Percentiles rank a stretch among this genome's conserved stretches.
These are phyloP conservation scores for Magallana nippona DNA, from an alignment of 2,888 invertebrate genomes.

Conservation along the genomic window DNA sequence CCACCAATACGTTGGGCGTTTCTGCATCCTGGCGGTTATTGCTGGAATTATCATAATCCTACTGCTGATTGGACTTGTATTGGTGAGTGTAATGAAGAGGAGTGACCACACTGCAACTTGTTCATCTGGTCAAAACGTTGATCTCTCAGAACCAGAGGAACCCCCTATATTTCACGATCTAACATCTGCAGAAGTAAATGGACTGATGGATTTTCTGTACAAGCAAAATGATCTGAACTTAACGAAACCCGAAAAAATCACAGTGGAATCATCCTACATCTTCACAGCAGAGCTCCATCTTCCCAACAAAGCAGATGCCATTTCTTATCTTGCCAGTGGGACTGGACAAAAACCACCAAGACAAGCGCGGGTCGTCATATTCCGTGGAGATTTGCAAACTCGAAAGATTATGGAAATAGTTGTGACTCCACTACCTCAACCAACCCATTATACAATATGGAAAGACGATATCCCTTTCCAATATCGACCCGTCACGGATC, in stretches of 20 bases:
- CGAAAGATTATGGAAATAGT: slow-evolving; percentile 67
- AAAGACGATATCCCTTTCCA: slow-evolving; percentile 59
- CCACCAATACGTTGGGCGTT: slow-evolving; percentile 51
- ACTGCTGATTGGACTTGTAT: slow-evolving; percentile 51
- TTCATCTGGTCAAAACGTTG: slow-evolving; percentile 45
- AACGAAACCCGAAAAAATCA: slow-evolving; percentile 32
- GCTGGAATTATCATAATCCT: slow-evolving; percentile 43
- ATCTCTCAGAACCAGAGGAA: slow-evolving; percentile 53
- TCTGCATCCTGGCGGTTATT: slow-evolving; percentile 50
- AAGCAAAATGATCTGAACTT: slow-evolving; percentile 55
- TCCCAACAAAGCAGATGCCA: slow-evolving; percentile 57
- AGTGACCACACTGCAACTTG: background rate
- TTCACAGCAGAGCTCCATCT: slow-evolving; percentile 53
- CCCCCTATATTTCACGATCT: slow-evolving; percentile 65
- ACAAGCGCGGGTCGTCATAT: slow-evolving; percentile 67
- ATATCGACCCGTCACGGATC: slow-evolving; percentile 60
- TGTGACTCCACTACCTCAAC: slow-evolving; percentile 67
- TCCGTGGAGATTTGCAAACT: slow-evolving; percentile 64
- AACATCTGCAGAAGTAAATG: slow-evolving; percentile 58
- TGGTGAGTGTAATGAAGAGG: slow-evolving; percentile 42
- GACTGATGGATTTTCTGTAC: slow-evolving; percentile 54
- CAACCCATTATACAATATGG: slow-evolving; percentile 45
- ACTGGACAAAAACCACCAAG: slow-evolving; percentile 56
- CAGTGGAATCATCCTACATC: slow-evolving; percentile 51
- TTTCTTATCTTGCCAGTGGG: slow-evolving; percentile 55